Conservation (phyloP, 2,797 vertebrate genomes). For the Megaceryle alcyon region DNA sequence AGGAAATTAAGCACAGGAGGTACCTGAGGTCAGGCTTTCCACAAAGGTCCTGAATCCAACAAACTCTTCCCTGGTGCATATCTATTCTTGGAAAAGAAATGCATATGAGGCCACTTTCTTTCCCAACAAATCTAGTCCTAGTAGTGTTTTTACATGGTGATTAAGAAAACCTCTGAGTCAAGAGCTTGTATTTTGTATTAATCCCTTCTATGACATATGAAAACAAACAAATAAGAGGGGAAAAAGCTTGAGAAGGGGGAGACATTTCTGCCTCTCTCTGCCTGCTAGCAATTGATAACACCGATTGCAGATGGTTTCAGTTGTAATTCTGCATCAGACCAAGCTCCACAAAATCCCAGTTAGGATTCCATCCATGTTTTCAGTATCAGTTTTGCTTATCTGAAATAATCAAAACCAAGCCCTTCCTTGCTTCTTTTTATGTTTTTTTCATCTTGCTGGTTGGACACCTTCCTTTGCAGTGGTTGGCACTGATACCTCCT, state of each 20-base stretch:
- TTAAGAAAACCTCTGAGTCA: background rate
- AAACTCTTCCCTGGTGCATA: background rate
- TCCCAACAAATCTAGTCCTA: background rate
- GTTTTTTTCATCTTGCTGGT: background rate
- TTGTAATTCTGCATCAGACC: background rate
- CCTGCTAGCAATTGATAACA: background rate
- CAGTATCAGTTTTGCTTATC: background rate
- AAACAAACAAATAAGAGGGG: background rate
- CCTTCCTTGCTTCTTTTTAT: background rate
- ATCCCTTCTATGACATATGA: background rate
- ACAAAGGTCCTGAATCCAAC: background rate
- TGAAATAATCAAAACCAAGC: background rate
- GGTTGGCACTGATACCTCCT: accelerated
- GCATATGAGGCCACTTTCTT: background rate
- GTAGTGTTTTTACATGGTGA: background rate
- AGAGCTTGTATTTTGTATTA: background rate
- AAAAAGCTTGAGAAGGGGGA: background rate
- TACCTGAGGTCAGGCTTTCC: background rate
- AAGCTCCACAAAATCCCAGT: background rate
- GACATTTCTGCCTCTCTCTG: background rate
- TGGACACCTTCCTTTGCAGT: background rate
- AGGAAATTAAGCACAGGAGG: background rate
- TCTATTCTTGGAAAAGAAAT: background rate
- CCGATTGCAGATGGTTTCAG: background rate
- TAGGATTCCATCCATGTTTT: background rate